Conservation (phyloP, 1,140 invertebrate genomes). For the Drosophila sp. region DNA sequence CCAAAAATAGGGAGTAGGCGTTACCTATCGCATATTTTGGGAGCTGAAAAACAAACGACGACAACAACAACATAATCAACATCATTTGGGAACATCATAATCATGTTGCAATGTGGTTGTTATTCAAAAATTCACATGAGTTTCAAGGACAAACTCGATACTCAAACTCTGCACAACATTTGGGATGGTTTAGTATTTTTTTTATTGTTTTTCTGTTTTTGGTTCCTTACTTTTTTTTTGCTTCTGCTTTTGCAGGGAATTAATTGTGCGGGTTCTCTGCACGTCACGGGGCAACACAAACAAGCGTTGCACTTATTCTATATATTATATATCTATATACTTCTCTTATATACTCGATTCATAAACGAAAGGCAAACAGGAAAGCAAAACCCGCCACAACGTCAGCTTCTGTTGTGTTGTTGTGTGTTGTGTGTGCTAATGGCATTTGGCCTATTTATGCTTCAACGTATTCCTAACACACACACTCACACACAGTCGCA, state of each 20-base stretch:
- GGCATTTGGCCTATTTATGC: conserved; percentile 84
- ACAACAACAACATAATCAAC: conserved; percentile 9
- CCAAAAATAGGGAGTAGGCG: conserved; percentile 14
- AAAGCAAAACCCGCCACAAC: conserved; percentile 65
- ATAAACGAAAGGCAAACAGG: conserved; percentile 21
- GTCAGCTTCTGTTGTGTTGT: conserved; percentile 34
- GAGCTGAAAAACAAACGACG: neutral
- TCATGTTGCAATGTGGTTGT: conserved; percentile 29
- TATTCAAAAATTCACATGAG: conserved; percentile 75
- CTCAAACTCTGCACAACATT: conserved; percentile 40
- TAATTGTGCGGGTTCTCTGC: conserved; percentile 76
- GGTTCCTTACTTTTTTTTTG: conserved; percentile 25
- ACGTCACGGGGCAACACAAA: conserved; percentile 6
- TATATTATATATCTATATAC: conserved; percentile 25
- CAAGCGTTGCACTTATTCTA: conserved; percentile 53
- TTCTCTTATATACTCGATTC: neutral
- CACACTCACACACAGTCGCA: conserved; percentile 19
- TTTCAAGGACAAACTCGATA: conserved; percentile 77
- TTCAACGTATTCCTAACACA: conserved; percentile 68
- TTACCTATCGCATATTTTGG: conserved; percentile 22
- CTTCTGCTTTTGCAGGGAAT: conserved; percentile 57
- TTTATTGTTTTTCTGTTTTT: conserved; percentile 19
- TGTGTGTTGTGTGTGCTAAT: conserved; percentile 62
- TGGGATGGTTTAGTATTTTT: conserved; percentile 32
- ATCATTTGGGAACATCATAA: conserved; percentile 17